phyloP scores from a whole-genome alignment of 2,113 vertebrate species.

The Bubo blakistoni region DNA sequence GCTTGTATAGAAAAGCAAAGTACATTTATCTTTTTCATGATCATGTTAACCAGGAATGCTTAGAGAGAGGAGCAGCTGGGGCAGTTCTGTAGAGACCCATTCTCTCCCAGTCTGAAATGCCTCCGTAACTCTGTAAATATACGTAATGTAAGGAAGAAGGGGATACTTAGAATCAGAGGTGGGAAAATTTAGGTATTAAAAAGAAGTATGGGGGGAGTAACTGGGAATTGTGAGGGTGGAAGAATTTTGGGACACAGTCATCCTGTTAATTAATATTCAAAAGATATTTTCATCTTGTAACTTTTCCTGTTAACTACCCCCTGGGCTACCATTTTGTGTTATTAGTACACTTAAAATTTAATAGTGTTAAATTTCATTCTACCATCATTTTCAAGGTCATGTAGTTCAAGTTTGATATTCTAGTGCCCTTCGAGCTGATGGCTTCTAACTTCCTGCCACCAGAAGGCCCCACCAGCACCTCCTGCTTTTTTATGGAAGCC shows the following conservation, averaged over 20 bases:
- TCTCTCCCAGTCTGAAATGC: neutral
- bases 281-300: neutral
- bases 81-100: neutral
- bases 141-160: neutral
- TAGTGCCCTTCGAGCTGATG: neutral
- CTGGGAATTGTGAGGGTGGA: neutral
- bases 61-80: neutral
- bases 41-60: neutral
- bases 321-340: constrained; percentile 2
- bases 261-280: constrained; percentile 1
- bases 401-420: neutral
- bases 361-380: neutral
- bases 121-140: neutral
- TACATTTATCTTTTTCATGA: neutral
- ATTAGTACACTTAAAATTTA: constrained; percentile 36
- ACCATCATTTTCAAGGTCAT: constrained; percentile 17
- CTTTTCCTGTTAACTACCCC: neutral
- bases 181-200: neutral
- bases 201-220: neutral
- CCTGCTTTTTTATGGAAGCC: neutral
- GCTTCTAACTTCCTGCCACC: neutral
- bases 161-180: neutral
- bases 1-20: neutral
- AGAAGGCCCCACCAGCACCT: neutral
- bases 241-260: neutral